phyloP scores from a whole-genome alignment of 2,113 vertebrate genomes.

The Recurvirostra avosetta region DNA sequence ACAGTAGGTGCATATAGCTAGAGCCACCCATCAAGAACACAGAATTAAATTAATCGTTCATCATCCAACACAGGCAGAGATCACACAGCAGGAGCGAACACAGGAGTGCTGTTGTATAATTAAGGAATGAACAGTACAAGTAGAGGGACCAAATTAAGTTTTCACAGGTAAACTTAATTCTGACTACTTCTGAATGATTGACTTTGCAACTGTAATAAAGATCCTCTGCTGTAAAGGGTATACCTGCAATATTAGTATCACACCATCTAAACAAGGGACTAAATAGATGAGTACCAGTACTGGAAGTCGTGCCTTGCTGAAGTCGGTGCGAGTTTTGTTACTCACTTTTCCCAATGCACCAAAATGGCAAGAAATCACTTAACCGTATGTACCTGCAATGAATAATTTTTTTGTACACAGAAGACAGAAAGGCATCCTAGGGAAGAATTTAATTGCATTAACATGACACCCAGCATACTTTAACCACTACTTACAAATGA shows the following conservation, averaged over 20 bases:
- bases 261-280: background rate
- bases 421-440: background rate
- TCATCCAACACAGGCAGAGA: background rate
- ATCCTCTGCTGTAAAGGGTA: background rate
- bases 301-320: background rate
- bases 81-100: background rate
- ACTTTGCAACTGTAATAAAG: background rate
- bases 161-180: background rate
- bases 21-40: background rate
- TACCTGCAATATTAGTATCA: background rate
- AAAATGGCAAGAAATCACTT: background rate
- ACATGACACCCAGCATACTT: background rate
- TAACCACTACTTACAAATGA: background rate
- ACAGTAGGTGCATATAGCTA: conserved; percentile 1
- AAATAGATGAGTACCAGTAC: background rate
- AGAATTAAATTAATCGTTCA: conserved; percentile 27
- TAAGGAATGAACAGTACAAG: background rate
- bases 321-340: background rate
- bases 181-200: background rate
- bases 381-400: background rate
- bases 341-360: background rate
- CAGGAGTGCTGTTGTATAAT: background rate
- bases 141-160: background rate
- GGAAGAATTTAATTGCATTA: background rate
- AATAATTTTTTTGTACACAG: background rate